These are phyloP conservation scores for Adela reaumurella DNA, from an alignment of 2,888 invertebrate species.

Conservation along the genomic window DNA sequence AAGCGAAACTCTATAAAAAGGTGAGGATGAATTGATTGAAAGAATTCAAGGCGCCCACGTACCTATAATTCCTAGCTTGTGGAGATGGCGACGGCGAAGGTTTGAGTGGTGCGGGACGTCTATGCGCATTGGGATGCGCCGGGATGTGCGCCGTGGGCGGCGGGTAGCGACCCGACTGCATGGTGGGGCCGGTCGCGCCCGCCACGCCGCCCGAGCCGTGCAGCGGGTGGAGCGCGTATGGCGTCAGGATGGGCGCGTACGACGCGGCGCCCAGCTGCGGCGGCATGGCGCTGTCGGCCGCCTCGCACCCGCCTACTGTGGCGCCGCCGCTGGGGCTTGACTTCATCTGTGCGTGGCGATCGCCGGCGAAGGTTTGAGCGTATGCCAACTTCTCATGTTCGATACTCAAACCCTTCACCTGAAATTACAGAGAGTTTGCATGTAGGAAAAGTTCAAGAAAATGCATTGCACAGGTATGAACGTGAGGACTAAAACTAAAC, in stretches of 20 bases:
- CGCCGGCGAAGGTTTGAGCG: constrained; percentile 46
- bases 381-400: constrained; percentile 67
- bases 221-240: constrained; percentile 37
- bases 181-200: constrained; percentile 17
- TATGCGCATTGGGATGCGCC: constrained; percentile 52
- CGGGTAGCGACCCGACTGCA: constrained; percentile 41
- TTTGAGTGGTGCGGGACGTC: constrained; percentile 44
- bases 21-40: too few relatives aligned
- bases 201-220: constrained; percentile 39
- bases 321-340: constrained; percentile 15
- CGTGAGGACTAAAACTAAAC: too few relatives aligned
- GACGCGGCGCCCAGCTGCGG: constrained; percentile 35
- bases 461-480: too few relatives aligned
- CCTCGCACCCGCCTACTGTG: constrained; percentile 6
- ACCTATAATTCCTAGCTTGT: constrained; percentile 56
- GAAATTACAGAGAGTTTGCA: too few relatives aligned
- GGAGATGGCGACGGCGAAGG: constrained; percentile 53
- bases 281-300: constrained; percentile 13
- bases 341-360: constrained; percentile 43
- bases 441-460: too few relatives aligned
- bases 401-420: constrained; percentile 76
- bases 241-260: constrained; percentile 43
- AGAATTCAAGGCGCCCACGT: too few relatives aligned
- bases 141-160: constrained; percentile 50
- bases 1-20: too few relatives aligned